phyloP scores from a whole-genome alignment of 2,797 vertebrate genomes.

The Buceros bicornis region DNA sequence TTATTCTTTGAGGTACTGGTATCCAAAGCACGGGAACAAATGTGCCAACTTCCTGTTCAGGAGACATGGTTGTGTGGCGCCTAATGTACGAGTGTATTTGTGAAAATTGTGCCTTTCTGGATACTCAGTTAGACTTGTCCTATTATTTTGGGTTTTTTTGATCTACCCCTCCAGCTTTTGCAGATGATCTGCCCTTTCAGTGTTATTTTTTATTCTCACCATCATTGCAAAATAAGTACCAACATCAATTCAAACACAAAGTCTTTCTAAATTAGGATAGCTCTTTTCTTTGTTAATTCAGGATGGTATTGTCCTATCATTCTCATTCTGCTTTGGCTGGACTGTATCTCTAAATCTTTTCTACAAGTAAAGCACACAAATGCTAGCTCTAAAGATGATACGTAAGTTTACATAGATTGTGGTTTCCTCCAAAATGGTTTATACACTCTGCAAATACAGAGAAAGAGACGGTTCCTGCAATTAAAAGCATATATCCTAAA shows the following conservation, averaged over 20 bases:
- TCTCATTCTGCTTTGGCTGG: not conserved
- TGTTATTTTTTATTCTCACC: conserved; percentile 44
- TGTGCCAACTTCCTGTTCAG: not conserved
- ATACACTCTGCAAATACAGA: not conserved
- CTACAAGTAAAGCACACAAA: not conserved
- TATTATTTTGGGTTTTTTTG: not conserved
- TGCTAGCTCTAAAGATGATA: not conserved
- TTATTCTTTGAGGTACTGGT: not conserved
- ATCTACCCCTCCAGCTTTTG: not conserved
- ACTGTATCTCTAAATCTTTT: not conserved
- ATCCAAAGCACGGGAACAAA: not conserved
- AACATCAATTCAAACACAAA: not conserved
- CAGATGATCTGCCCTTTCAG: not conserved
- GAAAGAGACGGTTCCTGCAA: not conserved
- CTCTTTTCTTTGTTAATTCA: not conserved
- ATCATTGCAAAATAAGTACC: conserved; percentile 26
- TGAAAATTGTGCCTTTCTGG: not conserved
- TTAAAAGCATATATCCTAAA: not conserved
- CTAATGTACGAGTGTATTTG: not conserved
- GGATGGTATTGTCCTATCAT: not conserved
- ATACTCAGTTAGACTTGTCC: not conserved
- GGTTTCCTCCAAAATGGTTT: not conserved
- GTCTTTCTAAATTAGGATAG: not conserved
- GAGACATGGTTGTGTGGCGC: not conserved
- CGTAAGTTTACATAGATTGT: not conserved